phyloP scores from a whole-genome alignment of 2,113 vertebrate species.

The Grantiella picta region DNA sequence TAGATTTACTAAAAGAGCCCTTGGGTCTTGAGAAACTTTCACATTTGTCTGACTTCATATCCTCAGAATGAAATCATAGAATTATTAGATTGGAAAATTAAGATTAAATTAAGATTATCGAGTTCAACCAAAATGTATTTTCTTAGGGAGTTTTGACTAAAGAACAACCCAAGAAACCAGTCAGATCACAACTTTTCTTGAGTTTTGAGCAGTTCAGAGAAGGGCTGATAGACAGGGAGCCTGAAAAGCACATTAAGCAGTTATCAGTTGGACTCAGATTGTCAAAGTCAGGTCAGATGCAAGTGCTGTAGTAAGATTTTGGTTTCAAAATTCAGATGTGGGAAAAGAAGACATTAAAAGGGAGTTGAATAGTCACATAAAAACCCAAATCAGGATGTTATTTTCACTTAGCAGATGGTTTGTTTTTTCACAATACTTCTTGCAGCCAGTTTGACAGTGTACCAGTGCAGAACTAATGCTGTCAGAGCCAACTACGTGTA shows the following conservation, averaged over 20 bases:
- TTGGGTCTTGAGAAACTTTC: not conserved
- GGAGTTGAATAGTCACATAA: not conserved
- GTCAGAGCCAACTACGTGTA: conserved; percentile 22
- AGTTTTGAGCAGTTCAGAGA: not conserved
- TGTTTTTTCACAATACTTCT: not conserved
- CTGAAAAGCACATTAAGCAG: not conserved
- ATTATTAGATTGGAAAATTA: not conserved
- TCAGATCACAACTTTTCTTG: not conserved
- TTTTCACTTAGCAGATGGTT: conserved; percentile 3
- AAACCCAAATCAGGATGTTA: not conserved
- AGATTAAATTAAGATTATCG: not conserved
- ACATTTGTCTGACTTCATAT: not conserved
- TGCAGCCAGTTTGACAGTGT: conserved; percentile 20
- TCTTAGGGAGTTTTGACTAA: not conserved
- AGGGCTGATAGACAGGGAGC: not conserved
- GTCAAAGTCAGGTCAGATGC: not conserved
- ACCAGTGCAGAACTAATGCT: conserved; percentile 48
- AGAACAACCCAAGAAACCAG: not conserved
- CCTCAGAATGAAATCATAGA: not conserved
- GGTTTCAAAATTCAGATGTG: not conserved
- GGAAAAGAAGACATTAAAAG: not conserved
- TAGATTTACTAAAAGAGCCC: not conserved
- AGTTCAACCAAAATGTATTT: not conserved
- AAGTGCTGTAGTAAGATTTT: not conserved
- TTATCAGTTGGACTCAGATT: not conserved